Conservation (phyloP, 2,113 vertebrate genomes). For the Otocyon megalotis region DNA sequence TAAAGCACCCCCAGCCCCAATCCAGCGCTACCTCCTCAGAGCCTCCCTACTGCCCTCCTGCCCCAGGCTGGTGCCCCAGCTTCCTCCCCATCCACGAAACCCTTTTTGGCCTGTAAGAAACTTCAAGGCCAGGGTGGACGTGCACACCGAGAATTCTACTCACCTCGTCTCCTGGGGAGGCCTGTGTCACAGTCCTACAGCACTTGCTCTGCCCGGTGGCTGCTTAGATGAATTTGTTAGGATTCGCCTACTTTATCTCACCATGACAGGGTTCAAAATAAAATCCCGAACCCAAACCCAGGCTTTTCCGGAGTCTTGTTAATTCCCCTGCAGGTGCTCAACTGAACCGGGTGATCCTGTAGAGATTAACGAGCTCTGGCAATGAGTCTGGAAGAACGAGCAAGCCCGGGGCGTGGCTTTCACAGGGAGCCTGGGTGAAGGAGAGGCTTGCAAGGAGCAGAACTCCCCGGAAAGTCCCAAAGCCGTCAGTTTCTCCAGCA, state of each 20-base stretch:
- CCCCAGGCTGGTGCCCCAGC: too few species aligned
- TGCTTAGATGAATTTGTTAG: neutral
- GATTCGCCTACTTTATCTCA: neutral
- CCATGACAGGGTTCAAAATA: neutral
- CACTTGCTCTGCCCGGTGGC: neutral
- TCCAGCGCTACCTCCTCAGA: neutral
- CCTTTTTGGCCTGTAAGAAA: fast-evolving
- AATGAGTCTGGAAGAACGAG: fast-evolving
- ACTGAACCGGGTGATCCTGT: neutral
- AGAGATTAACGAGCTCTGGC: neutral
- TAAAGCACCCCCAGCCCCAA: neutral
- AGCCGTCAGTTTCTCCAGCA: neutral
- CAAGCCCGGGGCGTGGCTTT: neutral
- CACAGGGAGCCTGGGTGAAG: neutral
- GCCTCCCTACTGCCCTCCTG: neutral
- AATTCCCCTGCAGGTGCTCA: neutral
- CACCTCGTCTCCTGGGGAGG: neutral
- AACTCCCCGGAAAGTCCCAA: neutral
- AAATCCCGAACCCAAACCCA: neutral
- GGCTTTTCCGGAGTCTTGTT: neutral
- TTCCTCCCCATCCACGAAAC: too few species aligned
- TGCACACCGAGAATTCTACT: neutral
- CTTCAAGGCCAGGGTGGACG: fast-evolving
- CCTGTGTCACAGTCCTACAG: neutral
- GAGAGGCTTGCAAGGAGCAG: neutral